Evolutionary conservation across 2,888 invertebrate genomes (phyloP).

Genomic region (Oxystoma pomonae): DNA sequence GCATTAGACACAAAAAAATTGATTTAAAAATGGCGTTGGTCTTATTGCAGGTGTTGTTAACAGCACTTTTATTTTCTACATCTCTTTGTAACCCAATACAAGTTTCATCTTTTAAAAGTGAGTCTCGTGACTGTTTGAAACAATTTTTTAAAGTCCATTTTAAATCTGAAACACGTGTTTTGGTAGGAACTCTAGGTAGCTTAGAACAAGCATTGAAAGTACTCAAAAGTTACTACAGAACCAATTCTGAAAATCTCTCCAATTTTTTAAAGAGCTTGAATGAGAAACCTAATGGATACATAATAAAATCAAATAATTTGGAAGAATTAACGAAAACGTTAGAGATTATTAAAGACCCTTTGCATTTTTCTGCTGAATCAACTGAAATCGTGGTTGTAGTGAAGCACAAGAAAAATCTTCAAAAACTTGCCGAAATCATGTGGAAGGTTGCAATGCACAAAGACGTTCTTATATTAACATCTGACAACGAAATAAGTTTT

Average conservation of each 20-base stretch:
- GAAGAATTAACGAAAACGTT: neutral
- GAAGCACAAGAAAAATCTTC: neutral
- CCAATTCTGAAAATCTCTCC: neutral
- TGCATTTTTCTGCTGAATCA: neutral
- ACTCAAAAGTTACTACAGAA: neutral
- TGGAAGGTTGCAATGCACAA: neutral
- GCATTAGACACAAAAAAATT: no score
- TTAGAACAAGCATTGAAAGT: no score
- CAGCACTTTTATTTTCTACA: no score
- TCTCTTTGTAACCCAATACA: no score
- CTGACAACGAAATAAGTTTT: neutral
- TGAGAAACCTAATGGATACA: neutral
- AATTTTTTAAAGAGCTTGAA: neutral
- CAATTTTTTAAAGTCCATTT: neutral
- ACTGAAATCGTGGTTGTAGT: neutral
- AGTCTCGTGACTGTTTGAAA: neutral
- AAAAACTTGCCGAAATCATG: neutral
- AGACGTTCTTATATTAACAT: neutral
- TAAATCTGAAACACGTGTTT: no score
- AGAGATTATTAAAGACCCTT: neutral
- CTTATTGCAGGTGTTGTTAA: no score
- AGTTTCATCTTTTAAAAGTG: no score
- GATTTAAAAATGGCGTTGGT: no score
- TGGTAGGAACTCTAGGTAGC: no score
- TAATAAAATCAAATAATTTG: neutral